Evolutionary conservation across 2,888 invertebrate genomes (phyloP).

Genomic region (Spialia ferax): DNA sequence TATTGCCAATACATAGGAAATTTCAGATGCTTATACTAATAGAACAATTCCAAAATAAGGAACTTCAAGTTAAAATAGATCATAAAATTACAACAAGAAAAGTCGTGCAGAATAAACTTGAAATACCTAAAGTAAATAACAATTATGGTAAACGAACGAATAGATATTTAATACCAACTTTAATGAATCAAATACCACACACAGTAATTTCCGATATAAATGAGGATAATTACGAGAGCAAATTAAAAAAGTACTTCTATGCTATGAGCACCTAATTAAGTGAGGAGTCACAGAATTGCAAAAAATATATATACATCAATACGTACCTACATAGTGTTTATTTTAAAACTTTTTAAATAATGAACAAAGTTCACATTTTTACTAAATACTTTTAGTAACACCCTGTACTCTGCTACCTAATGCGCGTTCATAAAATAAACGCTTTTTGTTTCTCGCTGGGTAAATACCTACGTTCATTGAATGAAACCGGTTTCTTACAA

Average conservation of each 20-base stretch:
- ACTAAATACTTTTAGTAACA: too few species aligned
- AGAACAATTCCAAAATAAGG: conserved; percentile 12
- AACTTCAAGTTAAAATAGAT: not conserved
- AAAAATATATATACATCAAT: too few species aligned
- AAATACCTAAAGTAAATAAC: not conserved
- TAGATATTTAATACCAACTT: conserved; percentile 7
- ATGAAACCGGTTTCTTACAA: too few species aligned
- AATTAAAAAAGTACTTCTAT: not conserved
- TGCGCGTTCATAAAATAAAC: too few species aligned
- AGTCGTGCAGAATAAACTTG: not conserved
- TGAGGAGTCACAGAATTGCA: too few species aligned
- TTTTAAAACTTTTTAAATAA: too few species aligned
- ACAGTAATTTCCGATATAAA: not conserved
- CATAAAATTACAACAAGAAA: conserved; percentile 21
- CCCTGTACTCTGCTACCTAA: too few species aligned
- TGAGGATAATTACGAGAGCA: not conserved
- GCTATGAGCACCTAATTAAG: too few species aligned
- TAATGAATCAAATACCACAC: conserved; percentile 6
- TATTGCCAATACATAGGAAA: conserved; percentile 21
- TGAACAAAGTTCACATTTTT: too few species aligned
- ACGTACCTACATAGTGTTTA: too few species aligned
- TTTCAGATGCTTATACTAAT: conserved; percentile 3
- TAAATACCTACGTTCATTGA: too few species aligned
- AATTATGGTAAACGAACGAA: not conserved
- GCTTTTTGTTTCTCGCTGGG: too few species aligned